These are phyloP conservation scores for Graptemys geographica DNA, from an alignment of 2,797 vertebrate species.

Conservation along the genomic window DNA sequence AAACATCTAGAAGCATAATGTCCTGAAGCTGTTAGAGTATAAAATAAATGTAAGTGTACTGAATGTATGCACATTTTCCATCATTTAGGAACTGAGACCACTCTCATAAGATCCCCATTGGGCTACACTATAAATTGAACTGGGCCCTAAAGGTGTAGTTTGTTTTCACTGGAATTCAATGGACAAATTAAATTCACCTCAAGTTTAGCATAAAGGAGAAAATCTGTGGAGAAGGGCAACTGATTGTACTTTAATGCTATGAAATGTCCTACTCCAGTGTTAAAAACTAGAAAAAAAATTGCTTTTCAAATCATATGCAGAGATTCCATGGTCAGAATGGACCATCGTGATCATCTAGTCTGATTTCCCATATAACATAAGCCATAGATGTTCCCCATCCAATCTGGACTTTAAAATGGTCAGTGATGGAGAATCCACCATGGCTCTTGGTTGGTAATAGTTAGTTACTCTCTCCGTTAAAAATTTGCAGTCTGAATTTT, in stretches of 20 bases:
- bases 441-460: too few relatives aligned
- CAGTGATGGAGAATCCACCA: too few relatives aligned
- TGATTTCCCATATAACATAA: too few relatives aligned
- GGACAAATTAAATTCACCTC: background rate
- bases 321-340: too few relatives aligned
- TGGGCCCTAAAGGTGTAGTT: background rate
- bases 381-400: too few relatives aligned
- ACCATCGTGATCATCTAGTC: too few relatives aligned
- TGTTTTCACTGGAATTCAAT: background rate
- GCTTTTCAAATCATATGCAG: background rate
- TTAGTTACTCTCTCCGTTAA: too few relatives aligned
- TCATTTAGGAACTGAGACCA: background rate
- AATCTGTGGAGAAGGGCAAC: accelerated
- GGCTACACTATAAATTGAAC: accelerated
- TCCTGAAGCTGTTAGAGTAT: background rate
- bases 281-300: background rate
- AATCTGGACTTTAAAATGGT: too few relatives aligned
- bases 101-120: accelerated
- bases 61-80: background rate
- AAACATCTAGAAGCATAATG: background rate
- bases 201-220: background rate
- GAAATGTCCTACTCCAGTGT: background rate
- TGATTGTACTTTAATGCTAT: background rate
- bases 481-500: too few relatives aligned
- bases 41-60: background rate